phyloP scores from a whole-genome alignment of 2,888 invertebrate species.

The Yponomeuta evonymella region DNA sequence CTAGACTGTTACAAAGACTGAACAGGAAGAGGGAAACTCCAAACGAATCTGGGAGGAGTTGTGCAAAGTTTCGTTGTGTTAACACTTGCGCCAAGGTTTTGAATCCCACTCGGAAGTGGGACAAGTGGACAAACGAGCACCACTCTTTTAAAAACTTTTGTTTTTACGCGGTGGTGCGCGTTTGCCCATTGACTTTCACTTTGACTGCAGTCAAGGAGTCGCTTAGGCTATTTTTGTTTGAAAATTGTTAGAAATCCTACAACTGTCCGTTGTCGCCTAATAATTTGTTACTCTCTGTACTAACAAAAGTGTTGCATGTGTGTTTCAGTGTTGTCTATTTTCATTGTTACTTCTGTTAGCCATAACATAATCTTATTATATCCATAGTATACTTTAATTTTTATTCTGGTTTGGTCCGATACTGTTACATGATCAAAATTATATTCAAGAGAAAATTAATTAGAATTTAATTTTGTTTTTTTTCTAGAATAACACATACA shows the following conservation, averaged over 20 bases:
- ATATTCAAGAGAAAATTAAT: not conserved
- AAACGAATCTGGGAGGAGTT: conserved; percentile 41
- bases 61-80: conserved; percentile 30
- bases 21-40: conserved; percentile 45
- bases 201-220: not conserved
- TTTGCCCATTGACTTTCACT: not conserved
- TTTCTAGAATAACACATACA: no score
- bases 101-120: conserved; percentile 64
- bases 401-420: not conserved
- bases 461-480: not conserved
- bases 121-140: not conserved
- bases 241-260: no score
- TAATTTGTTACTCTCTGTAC: no score
- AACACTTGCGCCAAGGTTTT: conserved; percentile 10
- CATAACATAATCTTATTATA: not conserved
- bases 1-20: conserved; percentile 36
- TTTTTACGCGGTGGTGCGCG: not conserved
- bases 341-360: no score
- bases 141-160: conserved; percentile 17
- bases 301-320: not conserved
- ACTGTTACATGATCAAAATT: not conserved
- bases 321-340: not conserved
- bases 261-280: no score
- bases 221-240: no score
- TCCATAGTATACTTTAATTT: no score